phyloP scores from a whole-genome alignment of 1,140 invertebrate species.

The Brachionus koreanus region DNA sequence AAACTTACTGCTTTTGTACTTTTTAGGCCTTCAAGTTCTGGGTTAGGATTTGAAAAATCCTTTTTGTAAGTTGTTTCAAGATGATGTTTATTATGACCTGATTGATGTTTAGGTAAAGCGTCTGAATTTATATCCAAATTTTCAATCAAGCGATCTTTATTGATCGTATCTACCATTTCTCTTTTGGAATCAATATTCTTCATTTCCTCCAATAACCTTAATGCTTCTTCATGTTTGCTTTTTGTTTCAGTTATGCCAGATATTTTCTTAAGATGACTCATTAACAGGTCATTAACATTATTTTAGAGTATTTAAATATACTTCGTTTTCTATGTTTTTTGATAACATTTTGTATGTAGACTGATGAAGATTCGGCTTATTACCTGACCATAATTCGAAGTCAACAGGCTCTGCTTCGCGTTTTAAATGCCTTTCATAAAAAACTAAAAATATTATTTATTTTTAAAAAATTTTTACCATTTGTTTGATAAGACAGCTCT shows the following conservation, averaged over 20 bases:
- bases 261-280: neutral
- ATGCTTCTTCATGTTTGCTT: slow-evolving; percentile 18
- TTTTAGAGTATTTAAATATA: neutral
- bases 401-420: slow-evolving; percentile 36
- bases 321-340: neutral
- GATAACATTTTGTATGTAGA: slow-evolving; percentile 29
- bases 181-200: neutral
- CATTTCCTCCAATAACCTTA: neutral
- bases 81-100: neutral
- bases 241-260: neutral
- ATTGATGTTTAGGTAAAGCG: neutral
- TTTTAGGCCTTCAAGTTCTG: neutral
- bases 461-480: neutral
- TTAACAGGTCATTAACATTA: neutral
- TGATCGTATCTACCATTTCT: neutral
- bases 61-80: slow-evolving; percentile 37
- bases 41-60: slow-evolving; percentile 16
- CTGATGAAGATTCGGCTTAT: slow-evolving; percentile 15
- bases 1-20: neutral
- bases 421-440: slow-evolving; percentile 20
- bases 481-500: slow-evolving; percentile 33
- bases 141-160: neutral
- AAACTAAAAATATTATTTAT: neutral
- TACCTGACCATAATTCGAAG: neutral
- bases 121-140: neutral